These are phyloP conservation scores for Scylla paramamosain DNA, from an alignment of 1,140 invertebrate genomes.

Conservation along the genomic window DNA sequence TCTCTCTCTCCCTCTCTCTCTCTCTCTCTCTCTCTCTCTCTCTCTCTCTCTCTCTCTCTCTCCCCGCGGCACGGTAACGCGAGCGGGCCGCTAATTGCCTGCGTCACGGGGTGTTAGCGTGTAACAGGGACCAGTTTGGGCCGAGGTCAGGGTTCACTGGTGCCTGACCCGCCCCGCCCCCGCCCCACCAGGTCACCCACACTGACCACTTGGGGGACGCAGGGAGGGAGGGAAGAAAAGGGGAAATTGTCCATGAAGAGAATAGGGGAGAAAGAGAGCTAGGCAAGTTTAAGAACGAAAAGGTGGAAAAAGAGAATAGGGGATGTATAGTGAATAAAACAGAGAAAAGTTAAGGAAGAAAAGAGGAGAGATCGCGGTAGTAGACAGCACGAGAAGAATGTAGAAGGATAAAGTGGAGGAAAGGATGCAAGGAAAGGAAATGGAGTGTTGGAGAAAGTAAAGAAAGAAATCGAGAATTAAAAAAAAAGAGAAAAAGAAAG, in stretches of 20 bases:
- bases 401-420: not conserved
- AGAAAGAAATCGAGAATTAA: not conserved
- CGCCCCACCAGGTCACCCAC: not conserved
- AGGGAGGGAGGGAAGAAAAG: not conserved
- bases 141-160: not conserved
- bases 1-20: not conserved
- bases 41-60: not conserved
- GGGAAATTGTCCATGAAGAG: not conserved
- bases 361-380: not conserved
- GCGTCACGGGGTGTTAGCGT: constrained; percentile 17
- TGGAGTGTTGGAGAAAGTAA: not conserved
- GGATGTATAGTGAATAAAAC: not conserved
- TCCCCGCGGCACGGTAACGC: not conserved
- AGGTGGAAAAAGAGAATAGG: not conserved
- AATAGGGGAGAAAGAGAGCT: not conserved
- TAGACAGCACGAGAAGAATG: not conserved
- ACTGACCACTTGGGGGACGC: not conserved
- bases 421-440: not conserved
- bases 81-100: not conserved
- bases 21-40: not conserved
- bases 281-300: not conserved
- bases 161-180: not conserved
- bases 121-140: not conserved
- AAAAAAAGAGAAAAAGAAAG: not conserved
- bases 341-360: not conserved